These are phyloP conservation scores for Holocentrus rufus DNA, from an alignment of 2,797 vertebrate genomes.

Conservation along the genomic window DNA sequence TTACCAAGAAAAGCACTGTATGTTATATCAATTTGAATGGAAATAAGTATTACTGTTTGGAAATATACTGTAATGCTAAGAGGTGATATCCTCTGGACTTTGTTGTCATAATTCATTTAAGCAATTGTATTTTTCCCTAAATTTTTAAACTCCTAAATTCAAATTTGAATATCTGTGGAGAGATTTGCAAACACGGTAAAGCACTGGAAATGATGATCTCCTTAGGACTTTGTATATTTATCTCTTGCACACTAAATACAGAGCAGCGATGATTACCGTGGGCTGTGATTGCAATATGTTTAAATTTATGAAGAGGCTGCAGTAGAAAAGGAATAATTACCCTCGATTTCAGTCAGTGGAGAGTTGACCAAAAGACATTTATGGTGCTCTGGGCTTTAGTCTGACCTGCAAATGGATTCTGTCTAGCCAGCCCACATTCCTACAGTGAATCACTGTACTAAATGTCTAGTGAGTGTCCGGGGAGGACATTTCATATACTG, in stretches of 20 bases:
- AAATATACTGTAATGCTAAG: too few relatives aligned
- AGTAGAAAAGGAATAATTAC: conserved; percentile 35
- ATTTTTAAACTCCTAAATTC: too few relatives aligned
- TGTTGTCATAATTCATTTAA: too few relatives aligned
- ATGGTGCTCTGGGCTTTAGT: conserved; percentile 14
- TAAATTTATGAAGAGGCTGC: conserved; percentile 16
- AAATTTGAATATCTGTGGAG: conserved; percentile 11
- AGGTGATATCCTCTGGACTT: too few relatives aligned
- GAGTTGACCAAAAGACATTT: conserved; percentile 29
- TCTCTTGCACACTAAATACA: conserved; percentile 25
- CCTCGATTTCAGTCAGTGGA: conserved; percentile 25
- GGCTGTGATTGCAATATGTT: conserved; percentile 23
- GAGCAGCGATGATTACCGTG: conserved; percentile 4
- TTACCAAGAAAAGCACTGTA: conserved; percentile 7
- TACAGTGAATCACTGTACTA: conserved; percentile 15
- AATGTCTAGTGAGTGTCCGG: conserved; percentile 10
- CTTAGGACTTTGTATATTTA: background rate
- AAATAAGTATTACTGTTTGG: too few relatives aligned
- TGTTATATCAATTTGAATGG: background rate
- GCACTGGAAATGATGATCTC: conserved; percentile 18
- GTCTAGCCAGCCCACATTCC: conserved; percentile 3
- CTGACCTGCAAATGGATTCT: conserved; percentile 35
- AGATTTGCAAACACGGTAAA: conserved; percentile 20
- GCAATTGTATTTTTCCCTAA: too few relatives aligned
- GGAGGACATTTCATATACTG: conserved; percentile 23